Base-by-base conservation (phyloP, 2,888 invertebrate species). In the Fragum sueziense region DNA sequence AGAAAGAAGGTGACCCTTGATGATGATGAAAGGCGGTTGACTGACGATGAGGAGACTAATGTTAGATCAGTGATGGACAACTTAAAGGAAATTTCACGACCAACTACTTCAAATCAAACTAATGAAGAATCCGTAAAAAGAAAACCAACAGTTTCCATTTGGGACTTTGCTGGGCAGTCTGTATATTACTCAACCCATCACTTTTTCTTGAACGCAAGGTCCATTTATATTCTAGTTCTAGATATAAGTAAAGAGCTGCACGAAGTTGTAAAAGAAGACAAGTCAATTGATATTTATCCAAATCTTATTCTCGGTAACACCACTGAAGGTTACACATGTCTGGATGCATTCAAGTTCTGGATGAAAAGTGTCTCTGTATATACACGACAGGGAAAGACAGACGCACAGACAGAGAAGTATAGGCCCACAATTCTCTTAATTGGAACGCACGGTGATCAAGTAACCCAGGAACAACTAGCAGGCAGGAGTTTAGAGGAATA, bases 101-200 rank as follows among this genome's bases (percentile, higher is more conserved):
- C 57, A 57, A 3, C 11, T 57, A 57, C 22, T n/a, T n/a, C n/a
- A 1, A 27, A 25, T 7, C 2, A 25, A 22, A 25, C 3, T 22
- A 25, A 57, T 17, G 20, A n/a, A 6, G 52, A 52, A 11, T 6
- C 20, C 22, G 6, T 52, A 17, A 52, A 52, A 20, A 59, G 61
- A 61, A 33, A 7, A 33, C 31, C 33, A 2, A 61, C 61, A 54
- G 70, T 82, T 6, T 79, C 82, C 11, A 47, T 82, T 27, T 82
- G 82, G 79, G 82, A 82, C 41, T 69, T 34, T 69, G 69, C 69
- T 20, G 69, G 69, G n/a, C 69, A 69, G 47, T 69, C 47, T 20
- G 31, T 69, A 0, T 82, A 82, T 68, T 82, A 82, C 54, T 79
- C 82, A 2, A 79, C 79, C 0, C 79, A 82, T 34, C 82, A 82